Base-by-base conservation (phyloP, 92 coral and sea anemone genomes). In the Palythoa grandis region DNA sequence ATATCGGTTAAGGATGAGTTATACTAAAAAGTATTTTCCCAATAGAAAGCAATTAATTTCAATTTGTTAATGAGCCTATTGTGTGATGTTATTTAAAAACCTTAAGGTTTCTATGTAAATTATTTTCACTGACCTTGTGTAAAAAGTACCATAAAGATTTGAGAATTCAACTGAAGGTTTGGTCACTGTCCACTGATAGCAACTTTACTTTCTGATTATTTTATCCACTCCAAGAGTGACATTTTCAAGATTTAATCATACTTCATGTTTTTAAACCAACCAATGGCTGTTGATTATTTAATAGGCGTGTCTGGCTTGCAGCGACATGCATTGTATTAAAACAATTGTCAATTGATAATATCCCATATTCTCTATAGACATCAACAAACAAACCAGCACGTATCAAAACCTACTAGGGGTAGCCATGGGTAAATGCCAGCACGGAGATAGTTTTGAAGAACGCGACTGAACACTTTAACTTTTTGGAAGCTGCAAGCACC, bases 251-350 rank as follows among this genome's bases (percentile, higher is more conserved):
- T 14, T 20, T 56, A 39, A 15, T 56, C 12, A 20, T 7, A 78
- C 52, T 17, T 17, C 22, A 11, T 11, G 17, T 50, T 78, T 78
- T 60, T 37, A 35, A 35, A 39, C 23, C 20, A 39, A n/a, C 83
- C 83, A 60, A 78, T 78, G 52, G 38, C 10, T 9, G 24, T 39
- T 19, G 35, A 1, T 78, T 22, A 14, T 78, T 35, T 11, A 4
- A 15, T 10, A 61, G 83, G 83, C 53, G 71, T 61, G 83, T 38
- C 71, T 38, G 7, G 65, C 83, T 17, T 38, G 71, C 54, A 37
- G 6, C 15, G 83, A 12, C 70, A 7, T 61, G 52, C 50, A 37
- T 77, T 78, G 16, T 14, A 4, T 39, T 11, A 11, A 78, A 78
- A 60, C 72, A 78, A 78, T 58, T 58, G 14, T n/a, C 38, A 78